These are phyloP conservation scores for Cecropterus lyciades DNA, from an alignment of 1,140 invertebrate species.

Conservation along the genomic window DNA sequence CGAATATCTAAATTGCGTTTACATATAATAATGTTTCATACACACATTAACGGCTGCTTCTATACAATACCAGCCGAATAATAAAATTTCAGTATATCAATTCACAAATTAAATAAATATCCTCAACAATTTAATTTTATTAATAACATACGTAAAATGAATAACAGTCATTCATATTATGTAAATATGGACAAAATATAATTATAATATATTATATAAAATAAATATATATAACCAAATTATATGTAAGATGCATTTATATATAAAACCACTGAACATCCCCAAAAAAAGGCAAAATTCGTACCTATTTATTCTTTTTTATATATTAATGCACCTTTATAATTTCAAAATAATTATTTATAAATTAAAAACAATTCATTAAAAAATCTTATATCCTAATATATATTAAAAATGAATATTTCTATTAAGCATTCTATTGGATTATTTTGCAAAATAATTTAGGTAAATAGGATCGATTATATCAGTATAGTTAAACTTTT, in stretches of 20 bases:
- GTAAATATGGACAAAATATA: conserved; percentile 7
- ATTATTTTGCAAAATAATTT: too few species aligned
- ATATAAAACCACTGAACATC: too few species aligned
- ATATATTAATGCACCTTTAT: neutral
- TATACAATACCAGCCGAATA: conserved; percentile 9
- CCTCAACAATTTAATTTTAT: conserved; percentile 24
- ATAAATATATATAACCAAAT: too few species aligned
- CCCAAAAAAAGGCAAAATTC: neutral
- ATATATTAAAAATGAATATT: too few species aligned
- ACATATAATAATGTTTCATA: conserved; percentile 40
- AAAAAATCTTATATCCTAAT: too few species aligned
- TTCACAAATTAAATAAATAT: conserved; percentile 8
- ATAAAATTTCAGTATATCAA: conserved; percentile 17
- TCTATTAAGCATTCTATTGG: too few species aligned
- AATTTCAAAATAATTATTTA: neutral
- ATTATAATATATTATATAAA: neutral
- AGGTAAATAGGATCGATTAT: too few species aligned
- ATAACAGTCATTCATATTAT: conserved; percentile 18
- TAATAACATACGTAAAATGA: conserved; percentile 19
- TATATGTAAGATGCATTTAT: neutral
- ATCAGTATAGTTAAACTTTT: too few species aligned
- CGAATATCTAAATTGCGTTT: conserved; percentile 65
- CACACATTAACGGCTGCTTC: conserved; percentile 15
- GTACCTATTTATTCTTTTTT: neutral
- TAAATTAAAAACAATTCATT: too few species aligned